These are phyloP conservation scores for Lacanobia wlatinum DNA, from an alignment of 2,888 invertebrate genomes.

Conservation along the genomic window DNA sequence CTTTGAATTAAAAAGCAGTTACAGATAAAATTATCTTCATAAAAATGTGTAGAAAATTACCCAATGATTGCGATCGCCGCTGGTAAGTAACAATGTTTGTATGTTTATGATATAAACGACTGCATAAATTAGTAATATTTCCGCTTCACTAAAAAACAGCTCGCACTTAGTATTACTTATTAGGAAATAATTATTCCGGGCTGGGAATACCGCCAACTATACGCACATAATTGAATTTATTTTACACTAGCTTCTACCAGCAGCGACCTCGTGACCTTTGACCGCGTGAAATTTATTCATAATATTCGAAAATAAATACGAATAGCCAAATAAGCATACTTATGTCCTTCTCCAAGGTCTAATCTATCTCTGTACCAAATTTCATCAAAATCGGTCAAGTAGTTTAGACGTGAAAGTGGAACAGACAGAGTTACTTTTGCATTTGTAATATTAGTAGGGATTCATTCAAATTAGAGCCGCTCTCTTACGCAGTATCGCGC, in stretches of 20 bases:
- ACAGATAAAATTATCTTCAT: constrained; percentile 19
- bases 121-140: constrained; percentile 48
- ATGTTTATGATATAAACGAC: constrained; percentile 45
- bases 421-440: too few species aligned
- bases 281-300: too few species aligned
- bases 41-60: constrained; percentile 25
- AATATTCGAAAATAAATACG: too few species aligned
- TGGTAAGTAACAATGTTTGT: constrained; percentile 28
- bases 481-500: neutral
- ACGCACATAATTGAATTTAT: constrained; percentile 51
- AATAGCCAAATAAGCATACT: too few species aligned
- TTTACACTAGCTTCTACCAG: constrained; percentile 13
- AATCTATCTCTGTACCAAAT: too few species aligned
- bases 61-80: constrained; percentile 2
- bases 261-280: too few species aligned
- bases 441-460: too few species aligned
- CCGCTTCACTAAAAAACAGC: constrained; percentile 42
- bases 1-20: constrained; percentile 23
- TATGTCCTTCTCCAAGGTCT: too few species aligned
- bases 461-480: constrained; percentile 52
- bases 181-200: constrained; percentile 46
- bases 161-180: constrained; percentile 44
- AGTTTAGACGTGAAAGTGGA: too few species aligned
- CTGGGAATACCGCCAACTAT: constrained; percentile 22
- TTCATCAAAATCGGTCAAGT: too few species aligned